A percentile compares a stretch with the other conserved stretches of the same genome.
These are phyloP conservation scores for Drosophila lini DNA, from an alignment of 1,140 invertebrate genomes.

Conservation along the genomic window DNA sequence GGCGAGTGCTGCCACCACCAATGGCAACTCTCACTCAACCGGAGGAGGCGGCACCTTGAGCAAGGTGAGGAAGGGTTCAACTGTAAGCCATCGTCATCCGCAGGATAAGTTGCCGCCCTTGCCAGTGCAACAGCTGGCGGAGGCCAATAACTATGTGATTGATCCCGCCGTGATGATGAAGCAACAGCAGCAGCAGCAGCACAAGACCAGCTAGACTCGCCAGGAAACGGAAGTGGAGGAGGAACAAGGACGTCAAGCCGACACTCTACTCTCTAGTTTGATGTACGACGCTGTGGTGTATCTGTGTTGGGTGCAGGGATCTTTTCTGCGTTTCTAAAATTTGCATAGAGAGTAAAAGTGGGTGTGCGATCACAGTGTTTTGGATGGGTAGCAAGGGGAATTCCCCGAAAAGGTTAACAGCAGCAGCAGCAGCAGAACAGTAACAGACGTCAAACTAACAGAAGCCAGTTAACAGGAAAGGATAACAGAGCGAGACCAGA, in stretches of 20 bases:
- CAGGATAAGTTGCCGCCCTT: slow-evolving; percentile 86
- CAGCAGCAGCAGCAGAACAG: slow-evolving; percentile 27
- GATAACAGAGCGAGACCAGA: not conserved
- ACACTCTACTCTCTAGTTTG: slow-evolving; percentile 71
- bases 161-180: slow-evolving; percentile 78
- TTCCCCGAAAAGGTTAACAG: slow-evolving; percentile 5
- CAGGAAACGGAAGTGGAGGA: slow-evolving; percentile 23
- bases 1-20: slow-evolving; percentile 1
- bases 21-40: slow-evolving; percentile 15
- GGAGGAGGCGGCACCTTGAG: slow-evolving; percentile 81
- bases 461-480: slow-evolving; percentile 16
- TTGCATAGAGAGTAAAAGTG: slow-evolving; percentile 54
- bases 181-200: slow-evolving; percentile 69
- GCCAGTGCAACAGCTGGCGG: slow-evolving; percentile 77
- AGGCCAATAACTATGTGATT: slow-evolving; percentile 84
- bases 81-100: slow-evolving; percentile 86
- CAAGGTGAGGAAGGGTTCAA: slow-evolving; percentile 86
- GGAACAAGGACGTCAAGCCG: slow-evolving; percentile 23
- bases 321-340: slow-evolving; percentile 40
- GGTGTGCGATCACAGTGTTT: slow-evolving; percentile 69
- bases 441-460: slow-evolving; percentile 17
- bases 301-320: slow-evolving; percentile 33
- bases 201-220: slow-evolving; percentile 42
- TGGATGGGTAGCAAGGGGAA: slow-evolving; percentile 30
- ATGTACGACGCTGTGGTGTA: slow-evolving; percentile 28